Evolutionary conservation across 2,888 invertebrate species (phyloP).

Genomic region (Augiades crinisus): DNA sequence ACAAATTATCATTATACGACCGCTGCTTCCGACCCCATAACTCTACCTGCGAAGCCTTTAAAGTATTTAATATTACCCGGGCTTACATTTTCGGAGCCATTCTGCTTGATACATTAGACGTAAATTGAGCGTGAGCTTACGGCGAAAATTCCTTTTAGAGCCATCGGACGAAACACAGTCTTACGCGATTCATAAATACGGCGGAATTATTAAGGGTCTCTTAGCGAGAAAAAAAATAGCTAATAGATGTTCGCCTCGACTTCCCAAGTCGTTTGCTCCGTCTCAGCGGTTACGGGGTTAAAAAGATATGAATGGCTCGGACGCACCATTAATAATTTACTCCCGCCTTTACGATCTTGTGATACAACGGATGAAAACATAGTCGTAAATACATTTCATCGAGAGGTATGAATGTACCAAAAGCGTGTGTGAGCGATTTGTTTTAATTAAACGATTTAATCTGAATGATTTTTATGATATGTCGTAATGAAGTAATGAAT

Average conservation of each 20-base stretch:
- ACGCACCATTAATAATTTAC: constrained; percentile 35
- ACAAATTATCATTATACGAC: constrained; percentile 28
- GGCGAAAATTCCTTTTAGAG: constrained; percentile 15
- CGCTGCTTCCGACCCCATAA: constrained; percentile 29
- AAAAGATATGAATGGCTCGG: constrained; percentile 34
- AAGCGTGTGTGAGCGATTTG: no score
- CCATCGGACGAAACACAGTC: constrained; percentile 25
- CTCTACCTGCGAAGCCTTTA: constrained; percentile 35
- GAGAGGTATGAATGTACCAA: background rate
- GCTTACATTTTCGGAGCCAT: constrained; percentile 48
- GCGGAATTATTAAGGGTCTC: background rate
- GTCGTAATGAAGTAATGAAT: no score
- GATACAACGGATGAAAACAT: constrained; percentile 11
- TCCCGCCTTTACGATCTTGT: constrained; percentile 30
- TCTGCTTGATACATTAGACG: constrained; percentile 58
- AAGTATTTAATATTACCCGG: constrained; percentile 50
- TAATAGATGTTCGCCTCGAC: background rate
- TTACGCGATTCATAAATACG: constrained; percentile 19
- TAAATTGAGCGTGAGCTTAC: constrained; percentile 45
- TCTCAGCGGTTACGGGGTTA: constrained; percentile 19
- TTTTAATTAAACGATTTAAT: no score
- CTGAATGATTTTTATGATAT: no score
- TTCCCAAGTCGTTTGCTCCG: background rate
- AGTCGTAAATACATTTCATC: background rate
- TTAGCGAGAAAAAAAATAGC: background rate